These are phyloP conservation scores for Melipona bicolor DNA, from an alignment of 2,888 invertebrate species.

Conservation along the genomic window DNA sequence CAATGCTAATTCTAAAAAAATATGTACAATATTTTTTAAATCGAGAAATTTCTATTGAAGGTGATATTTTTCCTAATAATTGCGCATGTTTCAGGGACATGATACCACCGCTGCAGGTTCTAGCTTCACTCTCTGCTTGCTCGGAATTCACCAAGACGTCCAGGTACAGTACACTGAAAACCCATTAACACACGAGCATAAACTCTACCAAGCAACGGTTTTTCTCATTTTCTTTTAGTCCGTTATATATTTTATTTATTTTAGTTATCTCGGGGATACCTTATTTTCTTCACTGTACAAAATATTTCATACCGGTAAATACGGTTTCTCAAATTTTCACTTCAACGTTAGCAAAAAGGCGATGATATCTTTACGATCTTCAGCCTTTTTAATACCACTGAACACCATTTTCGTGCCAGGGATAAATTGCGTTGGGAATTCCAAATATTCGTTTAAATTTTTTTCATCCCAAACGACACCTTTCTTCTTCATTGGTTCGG, in stretches of 20 bases:
- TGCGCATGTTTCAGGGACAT: constrained; percentile 86
- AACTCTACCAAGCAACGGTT: not conserved
- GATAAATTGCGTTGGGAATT: too few species aligned
- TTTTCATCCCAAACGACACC: constrained; percentile 88
- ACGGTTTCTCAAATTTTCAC: constrained; percentile 40
- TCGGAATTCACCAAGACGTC: constrained; percentile 90
- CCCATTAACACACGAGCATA: too few species aligned
- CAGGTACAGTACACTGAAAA: constrained; percentile 84
- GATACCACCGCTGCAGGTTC: constrained; percentile 93
- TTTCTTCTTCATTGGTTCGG: constrained; percentile 87
- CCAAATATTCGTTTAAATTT: constrained; percentile 87
- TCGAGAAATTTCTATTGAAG: not conserved
- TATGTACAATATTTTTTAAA: not conserved
- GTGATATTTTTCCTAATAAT: not conserved
- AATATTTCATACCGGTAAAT: not conserved
- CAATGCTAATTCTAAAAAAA: not conserved
- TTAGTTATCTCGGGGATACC: constrained; percentile 1
- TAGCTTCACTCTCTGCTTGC: constrained; percentile 91
- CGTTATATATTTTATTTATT: not conserved
- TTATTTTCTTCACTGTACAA: constrained; percentile 22
- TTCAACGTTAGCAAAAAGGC: constrained; percentile 86
- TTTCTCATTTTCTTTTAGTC: not conserved
- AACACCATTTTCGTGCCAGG: too few species aligned
- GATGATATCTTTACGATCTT: constrained; percentile 88
- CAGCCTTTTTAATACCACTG: constrained; percentile 88